A percentile compares a stretch with the other conserved stretches of the same genome.
Evolutionary conservation across 2,113 vertebrate species (phyloP).

Genomic region (Grantiella picta): DNA sequence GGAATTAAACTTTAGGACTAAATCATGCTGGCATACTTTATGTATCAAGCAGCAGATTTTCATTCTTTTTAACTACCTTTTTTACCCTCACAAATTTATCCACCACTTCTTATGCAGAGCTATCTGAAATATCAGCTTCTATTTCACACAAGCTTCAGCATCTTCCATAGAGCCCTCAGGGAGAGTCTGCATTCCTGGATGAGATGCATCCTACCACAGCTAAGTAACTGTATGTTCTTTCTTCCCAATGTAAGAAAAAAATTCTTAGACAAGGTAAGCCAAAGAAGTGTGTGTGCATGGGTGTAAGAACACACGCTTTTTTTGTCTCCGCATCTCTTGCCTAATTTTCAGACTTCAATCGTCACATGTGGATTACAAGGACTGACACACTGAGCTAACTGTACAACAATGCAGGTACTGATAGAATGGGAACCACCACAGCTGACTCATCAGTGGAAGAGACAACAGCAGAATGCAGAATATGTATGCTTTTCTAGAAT

Average conservation of each 20-base stretch:
- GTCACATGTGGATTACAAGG: background rate
- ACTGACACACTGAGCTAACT: rapidly evolving
- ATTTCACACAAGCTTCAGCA: background rate
- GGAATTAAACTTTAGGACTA: background rate
- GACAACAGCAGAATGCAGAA: background rate
- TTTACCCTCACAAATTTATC: background rate
- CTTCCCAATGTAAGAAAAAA: background rate
- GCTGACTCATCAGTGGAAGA: background rate
- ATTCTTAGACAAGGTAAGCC: background rate
- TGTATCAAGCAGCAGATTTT: background rate
- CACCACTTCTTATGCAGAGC: background rate
- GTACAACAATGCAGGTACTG: background rate
- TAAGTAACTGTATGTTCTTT: background rate
- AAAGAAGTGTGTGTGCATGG: background rate
- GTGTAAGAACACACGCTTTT: background rate
- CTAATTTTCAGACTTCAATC: constrained; percentile 14
- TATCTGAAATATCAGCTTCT: background rate
- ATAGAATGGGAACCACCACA: background rate
- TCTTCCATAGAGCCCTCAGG: background rate
- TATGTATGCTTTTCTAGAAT: background rate
- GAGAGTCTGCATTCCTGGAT: background rate
- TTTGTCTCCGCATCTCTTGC: background rate
- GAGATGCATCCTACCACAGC: background rate
- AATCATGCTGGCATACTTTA: background rate
- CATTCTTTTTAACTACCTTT: background rate